Conservation (phyloP, 2,113 vertebrate species). For the Bettongia penicillata region DNA sequence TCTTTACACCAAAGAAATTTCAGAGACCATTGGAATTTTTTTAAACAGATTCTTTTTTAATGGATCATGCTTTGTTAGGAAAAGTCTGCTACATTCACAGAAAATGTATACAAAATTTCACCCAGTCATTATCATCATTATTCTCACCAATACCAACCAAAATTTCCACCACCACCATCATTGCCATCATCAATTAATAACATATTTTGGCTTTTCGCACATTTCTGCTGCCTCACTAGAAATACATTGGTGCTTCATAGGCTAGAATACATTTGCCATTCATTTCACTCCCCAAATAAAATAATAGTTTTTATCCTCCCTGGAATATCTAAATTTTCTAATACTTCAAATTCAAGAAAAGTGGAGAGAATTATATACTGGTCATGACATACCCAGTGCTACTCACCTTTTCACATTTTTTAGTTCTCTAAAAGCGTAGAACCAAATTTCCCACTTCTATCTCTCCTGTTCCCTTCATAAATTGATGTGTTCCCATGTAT, state of each 20-base stretch:
- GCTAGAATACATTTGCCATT: neutral
- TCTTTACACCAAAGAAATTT: too few relatives aligned
- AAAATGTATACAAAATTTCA: neutral
- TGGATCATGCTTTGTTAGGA: neutral
- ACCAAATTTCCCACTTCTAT: neutral
- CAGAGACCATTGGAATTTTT: too few relatives aligned
- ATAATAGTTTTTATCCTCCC: neutral
- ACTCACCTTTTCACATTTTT: neutral
- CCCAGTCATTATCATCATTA: neutral
- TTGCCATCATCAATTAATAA: neutral
- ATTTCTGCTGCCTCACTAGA: neutral
- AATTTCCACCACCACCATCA: neutral
- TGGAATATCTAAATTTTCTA: slow-evolving; percentile 14
- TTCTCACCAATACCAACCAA: neutral
- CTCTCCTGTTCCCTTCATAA: neutral
- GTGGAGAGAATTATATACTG: neutral
- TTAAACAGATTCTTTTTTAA: too few relatives aligned
- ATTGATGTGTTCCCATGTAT: neutral
- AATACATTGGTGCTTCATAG: neutral
- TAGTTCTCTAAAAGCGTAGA: neutral
- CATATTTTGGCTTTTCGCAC: too few relatives aligned
- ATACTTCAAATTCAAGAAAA: neutral
- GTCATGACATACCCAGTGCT: neutral
- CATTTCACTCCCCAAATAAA: neutral
- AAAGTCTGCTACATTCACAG: neutral